Evolutionary conservation across 53 echinoderm and acorn worm genomes (phyloP).

Genomic region (Apostichopus leukothele): DNA sequence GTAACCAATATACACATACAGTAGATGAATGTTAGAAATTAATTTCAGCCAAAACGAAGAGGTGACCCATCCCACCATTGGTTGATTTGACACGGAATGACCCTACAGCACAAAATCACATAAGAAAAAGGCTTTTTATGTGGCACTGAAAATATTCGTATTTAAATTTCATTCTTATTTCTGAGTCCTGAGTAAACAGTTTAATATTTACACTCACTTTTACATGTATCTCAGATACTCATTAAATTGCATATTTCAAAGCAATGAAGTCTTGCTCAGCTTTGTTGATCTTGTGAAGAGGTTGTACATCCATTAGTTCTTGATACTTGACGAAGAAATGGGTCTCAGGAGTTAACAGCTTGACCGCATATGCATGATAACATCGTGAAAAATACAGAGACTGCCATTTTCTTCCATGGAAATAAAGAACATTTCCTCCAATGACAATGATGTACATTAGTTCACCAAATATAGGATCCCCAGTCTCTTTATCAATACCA

Average conservation of each 20-base stretch:
- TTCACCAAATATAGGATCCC: conserved; percentile 15
- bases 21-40: no score
- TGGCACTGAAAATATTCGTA: no score
- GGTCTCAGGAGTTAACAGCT: background rate
- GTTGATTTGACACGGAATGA: no score
- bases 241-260: conserved; percentile 7
- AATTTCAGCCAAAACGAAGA: no score
- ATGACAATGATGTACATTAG: background rate
- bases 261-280: conserved; percentile 4
- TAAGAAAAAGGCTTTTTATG: no score
- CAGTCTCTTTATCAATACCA: background rate
- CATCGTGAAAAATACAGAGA: background rate
- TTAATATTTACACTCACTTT: background rate
- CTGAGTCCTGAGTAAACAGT: no score
- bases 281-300: background rate
- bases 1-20: no score
- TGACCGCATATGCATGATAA: conserved; percentile 20
- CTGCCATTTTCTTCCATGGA: background rate
- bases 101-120: no score
- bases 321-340: background rate
- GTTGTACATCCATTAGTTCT: background rate
- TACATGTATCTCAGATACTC: background rate
- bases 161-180: no score
- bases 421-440: background rate
- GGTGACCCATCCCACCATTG: no score